Conservation (phyloP, 2,113 vertebrate genomes). For the Pachyramphus minor region DNA sequence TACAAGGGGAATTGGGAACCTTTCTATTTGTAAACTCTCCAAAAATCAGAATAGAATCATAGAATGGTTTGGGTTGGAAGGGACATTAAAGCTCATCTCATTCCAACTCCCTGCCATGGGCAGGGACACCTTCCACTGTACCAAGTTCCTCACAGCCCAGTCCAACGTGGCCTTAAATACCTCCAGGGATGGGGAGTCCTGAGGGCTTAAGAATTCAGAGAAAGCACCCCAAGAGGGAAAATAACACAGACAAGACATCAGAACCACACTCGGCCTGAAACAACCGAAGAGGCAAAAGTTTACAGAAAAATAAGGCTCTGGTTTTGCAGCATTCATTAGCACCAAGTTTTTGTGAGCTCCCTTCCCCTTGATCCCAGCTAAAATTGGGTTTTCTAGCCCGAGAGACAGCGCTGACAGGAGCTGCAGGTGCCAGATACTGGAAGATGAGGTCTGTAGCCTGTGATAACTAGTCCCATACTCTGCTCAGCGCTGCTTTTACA, state of each 20-base stretch:
- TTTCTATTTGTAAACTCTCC: neutral
- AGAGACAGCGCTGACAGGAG: neutral
- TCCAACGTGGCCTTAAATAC: neutral
- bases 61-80: neutral
- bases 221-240: neutral
- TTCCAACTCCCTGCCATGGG: neutral
- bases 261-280: neutral
- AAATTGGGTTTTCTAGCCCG: neutral
- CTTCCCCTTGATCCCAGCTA: neutral
- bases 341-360: neutral
- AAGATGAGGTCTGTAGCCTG: neutral
- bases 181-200: neutral
- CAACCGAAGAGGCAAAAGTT: neutral
- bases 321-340: neutral
- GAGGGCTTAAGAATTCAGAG: neutral
- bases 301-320: neutral
- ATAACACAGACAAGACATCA: neutral
- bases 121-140: neutral
- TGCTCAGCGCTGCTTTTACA: neutral
- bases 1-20: rapidly evolving
- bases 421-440: neutral
- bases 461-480: neutral
- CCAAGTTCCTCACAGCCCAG: neutral
- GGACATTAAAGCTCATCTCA: neutral
- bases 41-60: neutral